Base-by-base conservation (phyloP, 2,797 vertebrate genomes). In the Phoebastria nigripes region DNA sequence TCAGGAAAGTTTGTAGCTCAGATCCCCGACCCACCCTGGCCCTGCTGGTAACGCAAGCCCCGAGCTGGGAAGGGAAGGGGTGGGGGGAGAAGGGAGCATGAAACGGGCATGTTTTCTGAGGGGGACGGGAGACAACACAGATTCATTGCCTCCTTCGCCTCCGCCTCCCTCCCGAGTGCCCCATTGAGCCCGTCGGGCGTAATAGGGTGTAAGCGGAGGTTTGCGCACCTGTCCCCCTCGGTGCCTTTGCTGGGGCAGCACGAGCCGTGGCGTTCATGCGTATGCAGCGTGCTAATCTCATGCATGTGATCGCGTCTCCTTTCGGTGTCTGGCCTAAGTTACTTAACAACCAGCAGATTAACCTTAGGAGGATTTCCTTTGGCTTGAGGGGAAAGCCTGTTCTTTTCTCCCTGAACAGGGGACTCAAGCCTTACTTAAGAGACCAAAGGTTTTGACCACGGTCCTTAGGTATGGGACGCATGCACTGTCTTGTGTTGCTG, bases 1-100 rank as follows among this genome's bases (percentile, higher is more conserved):
- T 98, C 94, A 96, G 94, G 97, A 97, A 97, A 94, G 91, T 96
- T 97, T 65, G 95, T 88, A 86, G 46, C 88, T 92, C 52, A 61
- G 51, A 84, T 95, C 80, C 55, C 29, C 2, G 59, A 82, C 56
- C 93, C 95, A 91, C 90, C 90, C 83, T 78, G 63, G 44, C 35
- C 85, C 55, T 95, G 87, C 88, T 96, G 90, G 70, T 86, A 77
- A 56, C 1, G 15, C n/a, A 54, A 72, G 73, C 63, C 67, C 46
- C 0, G 1, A 15, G 73, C 70, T 82, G 61, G 41, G 61, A 72
- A 77, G 56, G 80, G 72, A 37, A 41, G 55, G 39, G 15, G 12
- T 14, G 8, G 13, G n/a, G 71, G 33, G 19, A 72, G 72, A 61
- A 81, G 28, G 37, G 35, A 71, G 31, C 3, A 6, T 7, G 24